Evolutionary conservation across 2,113 vertebrate species (phyloP).

Genomic region (Chaenogobius annularis): DNA sequence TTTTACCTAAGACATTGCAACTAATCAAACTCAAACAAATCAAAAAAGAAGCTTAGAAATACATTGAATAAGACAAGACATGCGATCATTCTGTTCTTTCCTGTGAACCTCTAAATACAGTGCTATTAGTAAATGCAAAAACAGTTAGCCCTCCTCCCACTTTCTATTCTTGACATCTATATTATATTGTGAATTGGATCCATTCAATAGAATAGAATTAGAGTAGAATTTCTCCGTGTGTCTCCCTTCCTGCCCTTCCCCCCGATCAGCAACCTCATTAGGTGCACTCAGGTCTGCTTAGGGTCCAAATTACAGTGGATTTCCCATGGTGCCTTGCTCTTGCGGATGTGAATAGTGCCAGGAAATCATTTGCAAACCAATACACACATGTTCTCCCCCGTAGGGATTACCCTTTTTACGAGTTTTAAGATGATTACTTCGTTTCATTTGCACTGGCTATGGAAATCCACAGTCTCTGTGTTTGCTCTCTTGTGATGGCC

Average conservation of each 20-base stretch:
- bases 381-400: neutral
- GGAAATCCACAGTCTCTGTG: constrained; percentile 39
- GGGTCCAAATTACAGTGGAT: constrained; percentile 65
- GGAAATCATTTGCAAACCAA: constrained; percentile 8
- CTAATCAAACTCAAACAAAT: too few relatives aligned
- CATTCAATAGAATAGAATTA: too few relatives aligned
- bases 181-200: neutral
- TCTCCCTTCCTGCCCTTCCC: neutral
- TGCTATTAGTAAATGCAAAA: too few relatives aligned
- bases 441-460: constrained; percentile 51
- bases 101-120: too few relatives aligned
- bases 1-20: too few relatives aligned
- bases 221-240: too few relatives aligned
- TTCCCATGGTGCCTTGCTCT: constrained; percentile 54
- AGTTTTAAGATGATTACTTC: constrained; percentile 63
- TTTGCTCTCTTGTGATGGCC: constrained; percentile 52
- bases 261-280: constrained; percentile 60
- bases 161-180: too few relatives aligned
- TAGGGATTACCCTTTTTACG: constrained; percentile 34
- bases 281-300: constrained; percentile 58
- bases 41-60: too few relatives aligned
- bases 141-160: too few relatives aligned
- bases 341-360: constrained; percentile 34
- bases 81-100: too few relatives aligned
- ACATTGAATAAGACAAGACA: too few relatives aligned